A percentile compares a stretch with the other conserved stretches of the same genome.
Evolutionary conservation across 2,113 vertebrate genomes (phyloP).

Genomic region (Lagopus leucura): DNA sequence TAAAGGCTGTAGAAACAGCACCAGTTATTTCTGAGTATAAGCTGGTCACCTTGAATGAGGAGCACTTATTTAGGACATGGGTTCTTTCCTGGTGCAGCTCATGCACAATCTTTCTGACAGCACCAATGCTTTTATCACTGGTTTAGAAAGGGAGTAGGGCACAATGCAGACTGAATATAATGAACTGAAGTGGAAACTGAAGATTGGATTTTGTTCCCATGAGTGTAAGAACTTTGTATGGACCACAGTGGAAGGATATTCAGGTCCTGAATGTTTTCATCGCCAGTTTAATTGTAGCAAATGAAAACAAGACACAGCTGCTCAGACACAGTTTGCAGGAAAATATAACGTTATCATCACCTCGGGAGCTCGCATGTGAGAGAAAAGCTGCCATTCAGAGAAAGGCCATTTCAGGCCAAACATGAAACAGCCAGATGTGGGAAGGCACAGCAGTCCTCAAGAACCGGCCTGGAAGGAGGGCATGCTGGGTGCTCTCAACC

Average conservation of each 20-base stretch:
- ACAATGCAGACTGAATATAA: neutral
- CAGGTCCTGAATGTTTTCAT: neutral
- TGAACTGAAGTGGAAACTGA: neutral
- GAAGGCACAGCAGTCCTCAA: neutral
- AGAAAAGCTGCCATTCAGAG: neutral
- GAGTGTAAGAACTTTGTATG: neutral
- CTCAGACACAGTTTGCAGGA: neutral
- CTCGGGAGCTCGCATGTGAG: neutral
- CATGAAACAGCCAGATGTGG: slow-evolving; percentile 29
- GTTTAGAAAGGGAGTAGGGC: neutral
- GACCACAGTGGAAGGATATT: neutral
- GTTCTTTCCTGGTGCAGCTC: neutral
- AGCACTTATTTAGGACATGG: neutral
- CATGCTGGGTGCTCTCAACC: accelerated
- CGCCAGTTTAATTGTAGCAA: neutral
- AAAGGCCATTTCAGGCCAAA: slow-evolving; percentile 39
- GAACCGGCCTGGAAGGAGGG: neutral
- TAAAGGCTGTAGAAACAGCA: neutral
- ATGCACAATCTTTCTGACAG: neutral
- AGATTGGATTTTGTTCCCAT: neutral
- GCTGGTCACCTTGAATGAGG: neutral
- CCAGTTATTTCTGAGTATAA: neutral
- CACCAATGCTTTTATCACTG: neutral
- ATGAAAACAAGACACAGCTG: neutral
- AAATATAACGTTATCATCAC: neutral